A percentile compares a stretch with the other conserved stretches of the same genome.
Evolutionary conservation across 2,113 vertebrate species (phyloP).

Genomic region (Neotoma lepida): DNA sequence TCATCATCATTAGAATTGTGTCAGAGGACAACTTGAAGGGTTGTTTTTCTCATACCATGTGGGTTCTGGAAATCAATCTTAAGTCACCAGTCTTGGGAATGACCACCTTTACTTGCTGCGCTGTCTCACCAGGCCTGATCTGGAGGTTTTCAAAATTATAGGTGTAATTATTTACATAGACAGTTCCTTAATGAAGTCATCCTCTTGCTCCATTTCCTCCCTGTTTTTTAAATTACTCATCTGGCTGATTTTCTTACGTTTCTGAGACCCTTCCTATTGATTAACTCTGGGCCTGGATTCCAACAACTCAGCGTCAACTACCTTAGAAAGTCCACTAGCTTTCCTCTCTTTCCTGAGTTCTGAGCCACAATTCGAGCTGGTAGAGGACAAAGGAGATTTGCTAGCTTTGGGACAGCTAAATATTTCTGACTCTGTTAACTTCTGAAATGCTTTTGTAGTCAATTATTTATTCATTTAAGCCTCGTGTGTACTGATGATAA

Average conservation of each 20-base stretch:
- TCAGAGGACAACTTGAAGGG: background rate
- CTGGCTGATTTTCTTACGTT: background rate
- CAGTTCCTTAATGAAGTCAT: background rate
- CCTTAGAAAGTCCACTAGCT: background rate
- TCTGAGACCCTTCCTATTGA: background rate
- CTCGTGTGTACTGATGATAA: background rate
- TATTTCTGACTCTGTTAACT: background rate
- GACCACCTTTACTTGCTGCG: background rate
- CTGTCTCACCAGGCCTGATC: background rate
- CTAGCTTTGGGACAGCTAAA: background rate
- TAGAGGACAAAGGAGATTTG: background rate
- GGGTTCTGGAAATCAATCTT: background rate
- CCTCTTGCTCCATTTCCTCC: background rate
- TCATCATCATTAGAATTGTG: background rate
- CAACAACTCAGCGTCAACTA: background rate
- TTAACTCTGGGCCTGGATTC: background rate
- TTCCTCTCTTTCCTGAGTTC: background rate
- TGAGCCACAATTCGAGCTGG: background rate
- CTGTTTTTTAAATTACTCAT: background rate
- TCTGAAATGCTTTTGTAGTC: conserved; percentile 13
- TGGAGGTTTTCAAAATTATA: background rate
- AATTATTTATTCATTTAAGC: background rate
- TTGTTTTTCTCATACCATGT: background rate
- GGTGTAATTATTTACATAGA: background rate
- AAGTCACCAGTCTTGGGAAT: background rate